Percentiles rank a stretch among this genome's conserved stretches.
phyloP scores from a whole-genome alignment of 2,113 vertebrate genomes.

The Anhinga rufa region DNA sequence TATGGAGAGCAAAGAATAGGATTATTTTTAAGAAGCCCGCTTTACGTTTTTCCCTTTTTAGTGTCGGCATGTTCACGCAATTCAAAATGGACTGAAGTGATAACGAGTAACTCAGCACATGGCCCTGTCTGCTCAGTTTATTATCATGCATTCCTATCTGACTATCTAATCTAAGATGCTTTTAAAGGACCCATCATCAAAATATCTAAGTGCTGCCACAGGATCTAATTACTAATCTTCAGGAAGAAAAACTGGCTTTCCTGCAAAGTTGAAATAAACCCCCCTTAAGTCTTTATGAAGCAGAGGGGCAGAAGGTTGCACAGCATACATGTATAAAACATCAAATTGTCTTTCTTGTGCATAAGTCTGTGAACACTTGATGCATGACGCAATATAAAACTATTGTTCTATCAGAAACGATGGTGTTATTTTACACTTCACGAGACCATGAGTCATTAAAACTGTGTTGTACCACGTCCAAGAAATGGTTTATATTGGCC shows the following conservation, averaged over 20 bases:
- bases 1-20: background rate
- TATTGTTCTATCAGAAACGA: background rate
- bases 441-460: background rate
- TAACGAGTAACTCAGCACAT: background rate
- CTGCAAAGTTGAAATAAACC: background rate
- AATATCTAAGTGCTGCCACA: constrained; percentile 4
- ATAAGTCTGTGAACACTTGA: background rate
- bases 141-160: constrained; percentile 42
- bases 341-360: background rate
- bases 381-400: background rate
- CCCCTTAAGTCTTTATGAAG: background rate
- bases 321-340: background rate
- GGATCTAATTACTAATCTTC: constrained; percentile 46
- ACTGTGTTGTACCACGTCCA: background rate
- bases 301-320: background rate
- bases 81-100: background rate
- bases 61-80: background rate
- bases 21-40: background rate
- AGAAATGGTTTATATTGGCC: background rate
- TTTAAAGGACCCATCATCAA: constrained; percentile 20
- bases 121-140: constrained; percentile 12
- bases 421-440: background rate
- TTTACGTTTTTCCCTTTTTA: background rate
- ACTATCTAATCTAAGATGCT: constrained; percentile 35
- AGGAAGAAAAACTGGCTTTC: constrained; percentile 9